These are phyloP conservation scores for cattle (Bos taurus) DNA, from an alignment of 2,113 vertebrate genomes.

Conservation along the genomic window ARS-UCD2.0 NC_037330.1:34215001-34215500, in stretches of 20 bases:
- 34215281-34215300: slow-evolving; percentile 85
- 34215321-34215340: not conserved
- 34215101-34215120: not conserved
- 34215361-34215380: not conserved
- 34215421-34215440: not conserved
- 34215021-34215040: not conserved
- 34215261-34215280: slow-evolving; percentile 89
- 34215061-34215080: not conserved
- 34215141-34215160: not conserved
- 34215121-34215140: not conserved
- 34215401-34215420: not conserved
- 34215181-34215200: slow-evolving; percentile 78
- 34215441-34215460: not conserved
- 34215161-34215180: slow-evolving; percentile 77
- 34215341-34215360: not conserved
- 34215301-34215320: slow-evolving; percentile 88
- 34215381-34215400: not conserved
- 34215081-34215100: not conserved
- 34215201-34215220: slow-evolving; percentile 96
- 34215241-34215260: slow-evolving; percentile 91
- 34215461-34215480: not conserved
- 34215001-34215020: not conserved
- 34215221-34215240: slow-evolving; percentile 86
- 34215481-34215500: not conserved
- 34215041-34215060: not conserved